Evolutionary conservation across 1,140 invertebrate genomes (phyloP).

Genomic region (Drosophila rhopaloa): DNA sequence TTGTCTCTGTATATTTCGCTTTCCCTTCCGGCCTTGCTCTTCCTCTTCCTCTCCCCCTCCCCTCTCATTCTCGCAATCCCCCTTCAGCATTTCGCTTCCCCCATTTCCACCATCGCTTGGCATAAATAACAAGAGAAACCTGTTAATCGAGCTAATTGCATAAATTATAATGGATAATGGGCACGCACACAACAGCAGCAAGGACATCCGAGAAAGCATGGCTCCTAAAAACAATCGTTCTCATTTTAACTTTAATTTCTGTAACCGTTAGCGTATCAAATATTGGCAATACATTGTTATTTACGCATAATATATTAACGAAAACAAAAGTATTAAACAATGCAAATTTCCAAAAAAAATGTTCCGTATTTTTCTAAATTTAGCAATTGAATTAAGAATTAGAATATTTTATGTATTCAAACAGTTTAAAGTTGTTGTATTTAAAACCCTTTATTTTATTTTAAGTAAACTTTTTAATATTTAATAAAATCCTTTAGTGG

Average conservation of each 20-base stretch:
- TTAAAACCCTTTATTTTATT: no score
- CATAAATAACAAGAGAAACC: slow-evolving; percentile 63
- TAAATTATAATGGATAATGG: slow-evolving; percentile 75
- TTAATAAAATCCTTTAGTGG: neutral
- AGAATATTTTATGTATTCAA: no score
- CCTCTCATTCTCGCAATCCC: neutral
- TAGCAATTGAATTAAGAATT: no score
- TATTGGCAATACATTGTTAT: neutral
- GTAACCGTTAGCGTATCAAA: neutral
- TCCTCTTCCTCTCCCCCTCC: neutral
- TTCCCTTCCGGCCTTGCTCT: neutral
- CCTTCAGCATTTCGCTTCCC: neutral
- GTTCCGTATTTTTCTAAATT: no score
- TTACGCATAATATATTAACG: no score
- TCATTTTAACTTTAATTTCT: neutral
- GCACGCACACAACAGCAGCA: slow-evolving; percentile 28
- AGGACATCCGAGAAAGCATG: slow-evolving; percentile 30
- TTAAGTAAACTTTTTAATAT: no score
- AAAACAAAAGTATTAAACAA: no score
- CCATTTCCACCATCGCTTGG: slow-evolving; percentile 10
- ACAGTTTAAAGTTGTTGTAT: no score
- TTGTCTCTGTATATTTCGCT: slow-evolving; percentile 32
- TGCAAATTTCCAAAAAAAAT: no score
- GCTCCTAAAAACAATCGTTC: slow-evolving; percentile 5
- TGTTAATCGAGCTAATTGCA: slow-evolving; percentile 81